Evolutionary conservation across 2,888 invertebrate species (phyloP).

Genomic region (Clitarchus hookeri): DNA sequence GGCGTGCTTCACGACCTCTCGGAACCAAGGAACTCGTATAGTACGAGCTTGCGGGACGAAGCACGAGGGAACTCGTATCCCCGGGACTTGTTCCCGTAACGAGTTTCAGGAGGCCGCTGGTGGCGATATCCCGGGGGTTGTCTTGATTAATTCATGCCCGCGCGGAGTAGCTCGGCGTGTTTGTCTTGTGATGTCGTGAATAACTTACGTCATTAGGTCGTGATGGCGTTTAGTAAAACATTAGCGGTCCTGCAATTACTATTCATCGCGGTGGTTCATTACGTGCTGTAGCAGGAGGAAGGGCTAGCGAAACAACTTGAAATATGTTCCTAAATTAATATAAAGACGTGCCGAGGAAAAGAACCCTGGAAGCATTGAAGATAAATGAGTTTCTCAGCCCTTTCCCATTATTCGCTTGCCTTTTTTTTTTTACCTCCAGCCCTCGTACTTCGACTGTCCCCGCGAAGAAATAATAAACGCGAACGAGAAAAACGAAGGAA

Average conservation of each 20-base stretch:
- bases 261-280: background rate
- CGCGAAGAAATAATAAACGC: background rate
- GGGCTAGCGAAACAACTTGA: background rate
- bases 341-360: background rate
- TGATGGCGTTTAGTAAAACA: conserved; percentile 1
- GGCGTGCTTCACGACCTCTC: no score
- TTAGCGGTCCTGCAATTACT: background rate
- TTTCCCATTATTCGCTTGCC: background rate
- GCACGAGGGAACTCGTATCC: no score
- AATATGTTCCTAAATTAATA: conserved; percentile 14
- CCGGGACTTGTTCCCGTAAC: no score
- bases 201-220: background rate
- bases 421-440: background rate
- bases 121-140: no score
- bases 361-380: background rate
- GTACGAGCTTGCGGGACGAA: no score
- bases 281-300: background rate
- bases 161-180: background rate
- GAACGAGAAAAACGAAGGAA: background rate
- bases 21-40: no score
- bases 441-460: background rate
- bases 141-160: background rate
- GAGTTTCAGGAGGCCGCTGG: no score
- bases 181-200: background rate
- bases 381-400: background rate